phyloP scores from a whole-genome alignment of 2,113 vertebrate species.

The Pyrgilauda ruficollis region DNA sequence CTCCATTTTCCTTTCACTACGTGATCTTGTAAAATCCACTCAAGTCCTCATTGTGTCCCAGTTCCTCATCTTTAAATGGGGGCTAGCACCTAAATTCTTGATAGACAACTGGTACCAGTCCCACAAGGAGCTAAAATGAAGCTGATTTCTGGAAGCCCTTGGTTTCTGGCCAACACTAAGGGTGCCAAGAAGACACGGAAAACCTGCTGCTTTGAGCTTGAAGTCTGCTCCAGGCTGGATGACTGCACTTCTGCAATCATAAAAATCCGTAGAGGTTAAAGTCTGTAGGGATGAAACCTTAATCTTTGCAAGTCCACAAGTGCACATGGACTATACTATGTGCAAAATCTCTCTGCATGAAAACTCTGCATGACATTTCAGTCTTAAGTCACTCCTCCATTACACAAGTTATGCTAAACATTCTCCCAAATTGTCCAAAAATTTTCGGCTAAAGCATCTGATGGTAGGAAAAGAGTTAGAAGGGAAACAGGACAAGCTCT shows the following conservation, averaged over 20 bases:
- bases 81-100: background rate
- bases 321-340: fast-evolving
- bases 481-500: background rate
- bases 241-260: background rate
- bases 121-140: background rate
- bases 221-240: background rate
- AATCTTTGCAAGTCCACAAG: background rate
- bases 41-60: background rate
- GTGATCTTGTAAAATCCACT: background rate
- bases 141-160: background rate
- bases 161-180: background rate
- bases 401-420: background rate
- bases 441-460: background rate
- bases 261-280: background rate
- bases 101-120: background rate
- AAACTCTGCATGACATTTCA: background rate
- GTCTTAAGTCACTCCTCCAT: background rate
- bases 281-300: background rate
- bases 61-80: background rate
- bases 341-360: background rate
- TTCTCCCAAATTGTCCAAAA: background rate
- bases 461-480: background rate
- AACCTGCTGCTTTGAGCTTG: fast-evolving
- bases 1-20: background rate
- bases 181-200: background rate